Evolutionary conservation across 1,140 invertebrate genomes (phyloP), one percentile per base, ranked within the genome.

Genomic region (Ericerus pela): DNA sequence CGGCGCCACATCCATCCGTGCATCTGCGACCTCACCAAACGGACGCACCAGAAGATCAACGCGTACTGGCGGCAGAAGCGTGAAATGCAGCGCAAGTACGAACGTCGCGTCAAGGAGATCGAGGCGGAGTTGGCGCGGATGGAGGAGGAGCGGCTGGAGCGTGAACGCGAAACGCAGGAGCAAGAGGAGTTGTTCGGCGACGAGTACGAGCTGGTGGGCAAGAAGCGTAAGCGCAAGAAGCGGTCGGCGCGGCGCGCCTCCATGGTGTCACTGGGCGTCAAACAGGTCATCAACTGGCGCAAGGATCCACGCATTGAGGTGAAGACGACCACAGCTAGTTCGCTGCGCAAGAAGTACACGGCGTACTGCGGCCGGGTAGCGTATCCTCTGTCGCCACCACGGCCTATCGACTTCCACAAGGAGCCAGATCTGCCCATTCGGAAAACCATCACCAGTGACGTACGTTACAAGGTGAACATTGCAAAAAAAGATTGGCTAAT

Each of bases 1-100:
- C n/a, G n/a, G n/a, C n/a, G n/a, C n/a, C 41, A 47, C 20, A 47
- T 47, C 41, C 41, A 47, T 24, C 41, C 41, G 22, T 47, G 41
- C 26, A 24, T 47, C 8, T 47, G 41, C 41, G 41, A 47, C 26
- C 18, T 47, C 4, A 24, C 41, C 10, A 14, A 8, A 6, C 11
- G 12, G 4, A 10, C 16, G 41, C 16, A 24, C 2, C 10, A 8
- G 8, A 20, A 24, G 14, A 47, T 47, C 16, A 47, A 47, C 8
- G 41, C 41, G 10, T 14, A 47, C 26, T 4, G 22, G 10, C 16
- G 20, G 8, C 2, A 47, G 26, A 10, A 22, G 3, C 20, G 26
- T 10, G 3, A 14, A 24, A 24, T 47, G 20, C 20, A 47, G 26
- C 8, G 2, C 6, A 18, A 24, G 2, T 16, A 47, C 20, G 4